Evolutionary conservation across 2,888 invertebrate genomes (phyloP), one percentile per base, ranked within the genome.

Genomic region (Candidula unifasciata): DNA sequence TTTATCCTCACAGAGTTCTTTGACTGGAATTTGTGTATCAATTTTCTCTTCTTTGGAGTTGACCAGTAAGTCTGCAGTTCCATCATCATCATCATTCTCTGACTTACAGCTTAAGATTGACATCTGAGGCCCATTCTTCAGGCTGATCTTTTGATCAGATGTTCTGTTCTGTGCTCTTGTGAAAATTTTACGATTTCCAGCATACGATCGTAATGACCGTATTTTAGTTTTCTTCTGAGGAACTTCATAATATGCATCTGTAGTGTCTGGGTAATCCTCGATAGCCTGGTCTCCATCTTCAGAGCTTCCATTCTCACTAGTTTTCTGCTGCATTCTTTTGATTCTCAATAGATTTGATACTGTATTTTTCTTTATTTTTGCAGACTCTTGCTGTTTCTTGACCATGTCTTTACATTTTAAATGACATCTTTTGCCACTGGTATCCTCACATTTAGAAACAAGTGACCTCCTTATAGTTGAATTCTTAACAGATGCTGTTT

Each of bases 151-250:
- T 73, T 35, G 37, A 27, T 74, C 35, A 73, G 21, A 3, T 30
- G 52, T 16, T 44, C 57, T 71, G 13, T n/a, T 52, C 57, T 52
- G 37, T 8, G 35, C 30, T 69, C 66, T 66, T n/a, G 80, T 73
- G 54, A 84, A 84, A 10, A 80, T n/a, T 27, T 80, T 74, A 27
- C 84, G 79, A 73, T 84, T 84, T 54, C 84, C 84, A 0, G 84
- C 80, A 80, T 84, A 84, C 13, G 84, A 80, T 35, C 79, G 74
- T 13, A 84, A 76, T 24, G 84, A 73, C 35, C 84, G 68, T 64
- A 57, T 60, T 44, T 79, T 83, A 27, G 35, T 35, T 60, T 76
- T 83, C 18, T 74, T 69, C 35, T 5, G 33, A 27, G 57, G 76
- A 8, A 60, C 57, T 69, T 77, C 69, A 76, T 52, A 52, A 35